Evolutionary conservation across 2,888 invertebrate species (phyloP), one percentile per base, ranked within the genome.

Genomic region (Eilema depressum): DNA sequence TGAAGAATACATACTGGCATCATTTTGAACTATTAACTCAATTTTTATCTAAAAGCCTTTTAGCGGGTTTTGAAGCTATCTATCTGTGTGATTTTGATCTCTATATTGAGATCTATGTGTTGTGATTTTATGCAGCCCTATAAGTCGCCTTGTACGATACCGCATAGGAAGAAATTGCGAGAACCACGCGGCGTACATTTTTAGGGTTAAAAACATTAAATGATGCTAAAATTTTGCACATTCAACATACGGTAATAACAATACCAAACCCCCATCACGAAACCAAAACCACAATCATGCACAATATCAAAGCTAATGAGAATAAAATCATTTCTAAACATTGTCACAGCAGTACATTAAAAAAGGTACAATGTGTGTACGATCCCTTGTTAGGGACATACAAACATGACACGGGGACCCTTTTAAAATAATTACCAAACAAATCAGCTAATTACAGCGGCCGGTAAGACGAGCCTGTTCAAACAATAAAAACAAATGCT

Each of bases 371-470:
- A 30, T 73, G 74, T 78, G 82, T 79, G 69, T 69, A 53, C 66
- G 67, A 64, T 75, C 75, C 77, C 75, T 69, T 69, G 28, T 53
- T 17, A 57, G 75, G 77, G 75, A 73, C 78, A 74, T 71, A 77
- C 76, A 82, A 82, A 80, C 78, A 80, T 76, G 71, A 77, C 75
- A 74, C 75, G 73, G 77, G 75, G 75, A 76, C 73, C 77, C 83
- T 82, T 78, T 76, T 76, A 63, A 76, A 74, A 75, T 82, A 80
- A 81, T 82, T 80, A 76, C 71, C 78, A 74, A 78, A 80, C 77
- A 80, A 78, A 82, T 82, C 81, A 67, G 74, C 69, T 76, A 78
- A 82, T 82, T 75, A 75, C 61, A 62, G 63, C 60, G 61, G 61
- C 11, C 69, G 70, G 75, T 69, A 67, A 73, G 78, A 73, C 69